Evolutionary conservation across 2,113 vertebrate species (phyloP).

Genomic region (Poicephalus meyeri): DNA sequence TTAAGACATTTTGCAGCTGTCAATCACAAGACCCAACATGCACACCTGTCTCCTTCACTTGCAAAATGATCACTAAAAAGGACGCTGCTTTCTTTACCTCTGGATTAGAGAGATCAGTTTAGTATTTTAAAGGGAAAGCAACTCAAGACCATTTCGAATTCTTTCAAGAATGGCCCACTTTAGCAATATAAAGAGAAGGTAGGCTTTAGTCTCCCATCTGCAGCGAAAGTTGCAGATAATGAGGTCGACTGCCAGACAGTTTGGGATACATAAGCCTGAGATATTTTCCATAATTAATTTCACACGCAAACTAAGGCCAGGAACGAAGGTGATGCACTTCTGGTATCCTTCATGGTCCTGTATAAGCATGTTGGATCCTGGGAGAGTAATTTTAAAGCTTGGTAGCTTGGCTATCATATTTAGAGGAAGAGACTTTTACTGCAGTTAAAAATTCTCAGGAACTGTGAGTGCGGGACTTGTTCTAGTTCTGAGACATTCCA

Average conservation of each 20-base stretch:
- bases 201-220: neutral
- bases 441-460: neutral
- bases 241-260: neutral
- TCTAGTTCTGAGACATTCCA: neutral
- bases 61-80: neutral
- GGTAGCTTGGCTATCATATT: neutral
- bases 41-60: neutral
- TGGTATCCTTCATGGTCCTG: neutral
- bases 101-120: neutral
- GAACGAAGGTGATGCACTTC: neutral
- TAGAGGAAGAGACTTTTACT: neutral
- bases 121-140: neutral
- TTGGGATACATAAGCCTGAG: neutral
- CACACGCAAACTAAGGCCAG: neutral
- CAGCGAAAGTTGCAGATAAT: neutral
- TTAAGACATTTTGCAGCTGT: neutral
- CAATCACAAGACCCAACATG: neutral
- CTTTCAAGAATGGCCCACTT: neutral
- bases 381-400: neutral
- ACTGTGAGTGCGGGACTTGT: neutral
- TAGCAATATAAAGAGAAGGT: neutral
- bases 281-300: neutral
- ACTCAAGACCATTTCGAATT: neutral
- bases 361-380: neutral
- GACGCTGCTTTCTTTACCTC: neutral